phyloP scores from a whole-genome alignment of 2,888 invertebrate species.

The Chymomyza fuscimana region DNA sequence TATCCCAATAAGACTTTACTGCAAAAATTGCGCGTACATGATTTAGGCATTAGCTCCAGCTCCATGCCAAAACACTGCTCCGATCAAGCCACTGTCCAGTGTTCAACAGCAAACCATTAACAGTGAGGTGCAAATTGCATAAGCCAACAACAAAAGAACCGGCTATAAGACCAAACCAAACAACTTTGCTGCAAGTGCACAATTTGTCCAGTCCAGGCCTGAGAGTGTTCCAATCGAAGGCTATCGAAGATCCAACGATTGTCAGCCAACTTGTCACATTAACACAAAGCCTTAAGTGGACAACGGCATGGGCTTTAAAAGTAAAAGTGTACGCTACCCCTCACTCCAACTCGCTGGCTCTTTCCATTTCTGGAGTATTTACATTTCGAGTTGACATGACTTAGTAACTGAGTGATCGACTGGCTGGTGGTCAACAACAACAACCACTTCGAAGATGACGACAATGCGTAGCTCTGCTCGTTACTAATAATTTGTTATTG shows the following conservation, averaged over 20 bases:
- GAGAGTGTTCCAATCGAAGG: background rate
- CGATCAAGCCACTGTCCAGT: background rate
- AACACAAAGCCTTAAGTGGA: slow-evolving; percentile 63
- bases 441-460: background rate
- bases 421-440: slow-evolving; percentile 21
- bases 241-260: slow-evolving; percentile 34
- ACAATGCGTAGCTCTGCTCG: background rate
- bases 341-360: slow-evolving; percentile 27
- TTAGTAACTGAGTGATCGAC: slow-evolving; percentile 72
- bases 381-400: slow-evolving; percentile 64
- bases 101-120: slow-evolving; percentile 48
- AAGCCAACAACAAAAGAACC: slow-evolving; percentile 46
- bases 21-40: slow-evolving; percentile 48
- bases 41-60: slow-evolving; percentile 54
- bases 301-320: slow-evolving; percentile 51
- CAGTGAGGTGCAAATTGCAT: slow-evolving; percentile 69
- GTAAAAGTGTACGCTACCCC: slow-evolving; percentile 55
- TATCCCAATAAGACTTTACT: slow-evolving; percentile 27
- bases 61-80: slow-evolving; percentile 15
- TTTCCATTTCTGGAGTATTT: slow-evolving; percentile 53
- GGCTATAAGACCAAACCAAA: slow-evolving; percentile 11
- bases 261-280: slow-evolving; percentile 68
- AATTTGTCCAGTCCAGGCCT: slow-evolving; percentile 41
- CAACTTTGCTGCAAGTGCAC: slow-evolving; percentile 15
- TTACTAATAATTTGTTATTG: slow-evolving; percentile 61